A percentile compares a stretch with the other conserved stretches of the same genome.
phyloP scores from a whole-genome alignment of 2,888 invertebrate genomes.

The Antitype chi region DNA sequence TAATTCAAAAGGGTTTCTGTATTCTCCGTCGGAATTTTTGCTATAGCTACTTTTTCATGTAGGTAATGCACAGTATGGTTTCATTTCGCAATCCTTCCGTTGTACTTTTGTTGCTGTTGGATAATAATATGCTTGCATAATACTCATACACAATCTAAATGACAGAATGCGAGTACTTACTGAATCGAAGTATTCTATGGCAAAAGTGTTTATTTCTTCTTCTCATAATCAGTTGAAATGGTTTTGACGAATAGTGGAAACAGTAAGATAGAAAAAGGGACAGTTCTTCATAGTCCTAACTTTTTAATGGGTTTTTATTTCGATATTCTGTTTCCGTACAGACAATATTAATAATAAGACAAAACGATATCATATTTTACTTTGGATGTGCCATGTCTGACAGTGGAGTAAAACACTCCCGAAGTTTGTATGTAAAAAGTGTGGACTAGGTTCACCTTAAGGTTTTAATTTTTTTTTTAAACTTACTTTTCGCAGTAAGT shows the following conservation, averaged over 20 bases:
- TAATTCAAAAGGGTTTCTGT: constrained; percentile 27
- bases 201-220: not conserved
- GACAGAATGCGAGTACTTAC: constrained; percentile 4
- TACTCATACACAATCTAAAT: constrained; percentile 26
- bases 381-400: no score
- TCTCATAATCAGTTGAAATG: not conserved
- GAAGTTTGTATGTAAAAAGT: no score
- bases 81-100: constrained; percentile 37
- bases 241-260: not conserved
- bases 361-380: no score
- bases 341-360: no score
- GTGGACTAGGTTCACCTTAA: no score
- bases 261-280: not conserved
- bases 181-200: constrained; percentile 8
- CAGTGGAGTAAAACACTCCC: no score
- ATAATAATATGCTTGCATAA: constrained; percentile 49
- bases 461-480: not conserved
- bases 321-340: no score
- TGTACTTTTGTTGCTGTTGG: constrained; percentile 32
- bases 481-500: not conserved
- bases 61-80: constrained; percentile 2
- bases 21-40: constrained; percentile 11
- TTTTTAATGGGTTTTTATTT: no score
- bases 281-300: not conserved
- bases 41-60: constrained; percentile 2